These are phyloP conservation scores for Zapornia atra DNA, from an alignment of 2,113 vertebrate genomes.

Conservation along the genomic window DNA sequence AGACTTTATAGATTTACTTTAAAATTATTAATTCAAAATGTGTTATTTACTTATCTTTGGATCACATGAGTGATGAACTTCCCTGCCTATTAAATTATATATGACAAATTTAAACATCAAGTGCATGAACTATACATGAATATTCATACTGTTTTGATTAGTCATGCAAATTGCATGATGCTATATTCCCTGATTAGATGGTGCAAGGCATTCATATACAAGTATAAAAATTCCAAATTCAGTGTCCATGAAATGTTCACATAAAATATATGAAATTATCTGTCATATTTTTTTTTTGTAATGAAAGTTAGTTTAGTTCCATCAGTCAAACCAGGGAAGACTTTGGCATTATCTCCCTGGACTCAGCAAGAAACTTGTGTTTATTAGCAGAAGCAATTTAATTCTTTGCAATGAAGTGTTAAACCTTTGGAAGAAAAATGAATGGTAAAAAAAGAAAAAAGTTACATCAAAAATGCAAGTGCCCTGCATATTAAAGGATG, in stretches of 20 bases:
- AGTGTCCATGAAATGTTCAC: not conserved
- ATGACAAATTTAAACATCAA: not conserved
- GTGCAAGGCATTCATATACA: not conserved
- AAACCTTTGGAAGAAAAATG: not conserved
- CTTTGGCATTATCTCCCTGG: not conserved
- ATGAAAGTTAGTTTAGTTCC: not conserved
- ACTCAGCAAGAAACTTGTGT: not conserved
- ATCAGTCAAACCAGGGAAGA: not conserved
- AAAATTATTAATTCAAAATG: not conserved
- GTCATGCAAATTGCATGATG: not conserved
- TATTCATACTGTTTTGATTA: not conserved
- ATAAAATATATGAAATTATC: not conserved
- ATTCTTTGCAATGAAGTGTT: not conserved
- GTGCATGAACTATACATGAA: not conserved
- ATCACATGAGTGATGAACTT: not conserved
- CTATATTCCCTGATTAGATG: not conserved
- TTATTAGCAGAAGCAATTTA: not conserved
- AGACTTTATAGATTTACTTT: not conserved
- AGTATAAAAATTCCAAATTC: not conserved
- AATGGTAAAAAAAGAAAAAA: not conserved
- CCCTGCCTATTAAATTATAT: not conserved
- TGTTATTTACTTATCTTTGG: not conserved
- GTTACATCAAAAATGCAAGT: rapidly evolving
- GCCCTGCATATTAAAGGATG: not conserved
- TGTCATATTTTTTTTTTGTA: not conserved